Evolutionary conservation across 2,888 invertebrate species (phyloP), one percentile per base, ranked within the genome.

Genomic region (Ophioninae sp.): DNA sequence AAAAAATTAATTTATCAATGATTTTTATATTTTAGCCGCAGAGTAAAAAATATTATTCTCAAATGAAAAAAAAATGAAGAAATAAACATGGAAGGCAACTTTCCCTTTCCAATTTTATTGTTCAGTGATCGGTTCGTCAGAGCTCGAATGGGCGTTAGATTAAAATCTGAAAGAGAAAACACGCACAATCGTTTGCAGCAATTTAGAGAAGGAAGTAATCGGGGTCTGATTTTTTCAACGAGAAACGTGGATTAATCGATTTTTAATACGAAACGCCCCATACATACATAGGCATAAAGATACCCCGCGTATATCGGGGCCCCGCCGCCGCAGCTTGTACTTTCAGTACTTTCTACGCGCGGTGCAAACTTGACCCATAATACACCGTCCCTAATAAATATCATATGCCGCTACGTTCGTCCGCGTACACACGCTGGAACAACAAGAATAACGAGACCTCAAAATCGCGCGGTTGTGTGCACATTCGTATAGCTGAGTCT

Each of bases 311-410:
- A 76, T 37, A 76, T 61, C 30, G 41, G 39, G 17, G 56, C 30
- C 61, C 59, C 73, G 58, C 63, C 17, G 63, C 20, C 13, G 68
- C 51, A 44, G 68, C 77, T 77, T 77, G 68, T 68, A 77, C 77
- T 68, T 68, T 77, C 77, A 77, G 69, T 77, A 68, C 77, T 77
- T 77, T 77, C 77, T 77, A 77, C 74, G 64, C 74, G 64, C 63
- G 74, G 59, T 61, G 39, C 75, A 75, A 75, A 75, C 75, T 75
- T 75, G 75, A 67, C 75, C 65, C 75, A 67, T 75, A 58, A 75
- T 75, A 67, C 67, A 56, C 39, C 39, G 75, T 39, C 41, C 65
- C 75, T 75, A 23, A 75, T 75, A 56, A 75, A 67, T 67, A 75
- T 71, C 56, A 71, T 71, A 71, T n/a, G 22, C 71, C 71, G 71